Evolutionary conservation across 2,113 vertebrate species (phyloP).

Genomic region (Hippocampus barbouri): DNA sequence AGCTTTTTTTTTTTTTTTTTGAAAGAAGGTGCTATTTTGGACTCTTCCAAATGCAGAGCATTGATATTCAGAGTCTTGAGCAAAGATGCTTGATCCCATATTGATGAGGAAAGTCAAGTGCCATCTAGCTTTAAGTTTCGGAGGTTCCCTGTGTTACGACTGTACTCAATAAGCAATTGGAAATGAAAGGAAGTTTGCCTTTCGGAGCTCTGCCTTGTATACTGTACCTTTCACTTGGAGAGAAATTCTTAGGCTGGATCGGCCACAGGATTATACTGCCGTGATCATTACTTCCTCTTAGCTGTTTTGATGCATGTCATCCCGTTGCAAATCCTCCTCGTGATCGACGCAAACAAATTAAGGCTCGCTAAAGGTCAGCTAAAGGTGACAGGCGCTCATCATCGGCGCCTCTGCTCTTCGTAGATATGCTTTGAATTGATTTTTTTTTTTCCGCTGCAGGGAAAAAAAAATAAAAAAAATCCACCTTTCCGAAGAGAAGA

Average conservation of each 20-base stretch:
- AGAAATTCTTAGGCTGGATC: constrained; percentile 7
- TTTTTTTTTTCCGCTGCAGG: constrained; percentile 8
- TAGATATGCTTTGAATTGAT: constrained; percentile 40
- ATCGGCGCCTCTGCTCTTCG: constrained; percentile 22
- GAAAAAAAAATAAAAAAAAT: constrained; percentile 4
- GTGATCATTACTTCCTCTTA: constrained; percentile 42
- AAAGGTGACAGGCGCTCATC: constrained; percentile 40
- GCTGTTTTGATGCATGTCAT: constrained; percentile 43
- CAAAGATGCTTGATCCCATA: constrained; percentile 59
- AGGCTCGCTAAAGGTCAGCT: constrained; percentile 55
- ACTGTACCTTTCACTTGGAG: constrained; percentile 15
- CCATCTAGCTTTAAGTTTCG: constrained; percentile 26
- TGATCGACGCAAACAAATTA: constrained; percentile 49
- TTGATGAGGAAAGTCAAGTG: constrained; percentile 41
- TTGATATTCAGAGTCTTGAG: constrained; percentile 70
- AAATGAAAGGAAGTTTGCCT: constrained; percentile 19
- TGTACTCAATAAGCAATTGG: constrained; percentile 19
- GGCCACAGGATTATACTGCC: constrained; percentile 34
- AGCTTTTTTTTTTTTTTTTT: constrained; percentile 54
- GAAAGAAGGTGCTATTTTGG: constrained; percentile 71
- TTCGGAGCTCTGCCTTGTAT: background rate
- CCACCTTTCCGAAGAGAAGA: constrained; percentile 7
- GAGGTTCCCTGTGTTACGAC: constrained; percentile 14
- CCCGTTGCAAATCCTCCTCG: constrained; percentile 43
- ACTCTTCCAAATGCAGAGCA: constrained; percentile 63